These are phyloP conservation scores for Malaclemys terrapin DNA, from an alignment of 2,113 vertebrate species.

Conservation along the genomic window DNA sequence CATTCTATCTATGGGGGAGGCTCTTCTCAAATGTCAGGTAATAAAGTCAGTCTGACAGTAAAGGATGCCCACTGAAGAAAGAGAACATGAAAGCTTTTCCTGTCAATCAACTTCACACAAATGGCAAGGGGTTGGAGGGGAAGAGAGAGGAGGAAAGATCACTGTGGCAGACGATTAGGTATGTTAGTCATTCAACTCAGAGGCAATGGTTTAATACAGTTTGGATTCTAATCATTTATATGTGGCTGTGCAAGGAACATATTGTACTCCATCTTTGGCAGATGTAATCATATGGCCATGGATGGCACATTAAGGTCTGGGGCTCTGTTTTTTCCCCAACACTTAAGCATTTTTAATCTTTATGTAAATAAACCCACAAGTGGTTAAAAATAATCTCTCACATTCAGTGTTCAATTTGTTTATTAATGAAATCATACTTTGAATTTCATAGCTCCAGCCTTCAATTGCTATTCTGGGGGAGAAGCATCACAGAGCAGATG, in stretches of 20 bases:
- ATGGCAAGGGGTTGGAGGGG: neutral
- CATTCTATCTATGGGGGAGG: neutral
- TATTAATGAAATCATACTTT: conserved; percentile 28
- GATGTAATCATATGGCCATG: conserved; percentile 22
- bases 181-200: neutral
- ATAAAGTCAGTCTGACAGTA: neutral
- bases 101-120: neutral
- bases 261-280: neutral
- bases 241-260: neutral
- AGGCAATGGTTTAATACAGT: neutral
- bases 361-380: conserved; percentile 31
- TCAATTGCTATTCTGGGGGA: conserved; percentile 51
- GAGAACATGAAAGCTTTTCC: neutral
- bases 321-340: neutral
- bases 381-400: conserved; percentile 45
- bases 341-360: neutral
- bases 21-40: neutral
- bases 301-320: neutral
- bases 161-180: neutral
- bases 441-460: conserved; percentile 40
- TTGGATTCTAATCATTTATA: conserved; percentile 6
- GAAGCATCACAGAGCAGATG: conserved; percentile 52
- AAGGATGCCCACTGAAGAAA: neutral
- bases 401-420: conserved; percentile 26
- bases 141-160: neutral